phyloP scores from a whole-genome alignment of 1,140 invertebrate genomes.

The Ooceraea biroi region DNA sequence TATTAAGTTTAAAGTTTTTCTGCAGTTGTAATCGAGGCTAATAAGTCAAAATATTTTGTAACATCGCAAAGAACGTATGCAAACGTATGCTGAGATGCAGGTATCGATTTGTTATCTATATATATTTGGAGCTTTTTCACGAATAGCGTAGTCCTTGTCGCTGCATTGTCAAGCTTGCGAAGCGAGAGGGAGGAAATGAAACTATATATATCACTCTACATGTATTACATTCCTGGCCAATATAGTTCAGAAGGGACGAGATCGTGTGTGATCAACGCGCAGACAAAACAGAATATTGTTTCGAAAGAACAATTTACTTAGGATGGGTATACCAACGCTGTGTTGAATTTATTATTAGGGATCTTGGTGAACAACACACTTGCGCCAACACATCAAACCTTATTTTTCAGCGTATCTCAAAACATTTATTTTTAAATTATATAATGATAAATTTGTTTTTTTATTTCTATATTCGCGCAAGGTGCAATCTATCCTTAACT shows the following conservation, averaged over 20 bases:
- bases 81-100: conserved; percentile 1
- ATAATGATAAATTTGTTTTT: not conserved
- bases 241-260: conserved; percentile 26
- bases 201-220: conserved; percentile 10
- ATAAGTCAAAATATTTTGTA: not conserved
- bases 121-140: conserved; percentile 31
- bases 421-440: conserved; percentile 44
- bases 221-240: conserved; percentile 28
- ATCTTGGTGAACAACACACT: not conserved
- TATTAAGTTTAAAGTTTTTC: not conserved
- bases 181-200: conserved; percentile 40
- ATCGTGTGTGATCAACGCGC: conserved; percentile 45
- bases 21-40: not conserved
- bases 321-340: not conserved
- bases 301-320: conserved; percentile 28
- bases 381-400: conserved; percentile 37
- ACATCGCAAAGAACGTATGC: not conserved
- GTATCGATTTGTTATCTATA: conserved; percentile 44
- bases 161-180: conserved; percentile 33
- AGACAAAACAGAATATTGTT: conserved; percentile 46
- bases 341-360: conserved; percentile 54
- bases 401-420: conserved; percentile 33
- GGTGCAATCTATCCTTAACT: not conserved
- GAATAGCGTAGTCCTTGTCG: conserved; percentile 38
- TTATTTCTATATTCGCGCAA: not conserved